Base-by-base conservation (phyloP, 2,113 vertebrate species). In the Mystacornis crossleyi region DNA sequence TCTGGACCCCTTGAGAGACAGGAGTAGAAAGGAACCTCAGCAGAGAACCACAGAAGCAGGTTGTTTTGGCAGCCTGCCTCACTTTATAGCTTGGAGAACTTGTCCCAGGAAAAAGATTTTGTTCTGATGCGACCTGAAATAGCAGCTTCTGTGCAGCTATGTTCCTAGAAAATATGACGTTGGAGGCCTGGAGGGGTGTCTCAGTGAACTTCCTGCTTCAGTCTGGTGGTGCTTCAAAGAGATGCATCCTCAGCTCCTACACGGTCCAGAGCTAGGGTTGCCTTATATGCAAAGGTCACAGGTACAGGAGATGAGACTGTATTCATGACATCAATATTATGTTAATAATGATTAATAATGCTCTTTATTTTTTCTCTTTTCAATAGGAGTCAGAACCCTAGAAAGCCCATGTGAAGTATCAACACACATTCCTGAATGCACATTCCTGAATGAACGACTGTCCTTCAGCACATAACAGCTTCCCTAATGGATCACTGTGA, bases 401-500 rank as follows among this genome's bases (percentile, higher is more conserved):
- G 94, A 64, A 94, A 66, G 54, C 55, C 73, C 38, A 14, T 62
- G 33, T 79, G 74, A 95, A 92, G 94, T 89, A 47, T 62, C 42
- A 4, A 81, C 81, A 96, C n/a, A n/a, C n/a, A n/a, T n/a, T n/a
- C n/a, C n/a, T n/a, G n/a, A n/a, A n/a, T 96, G 89, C 96, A 94
- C 96, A 91, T 95, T 78, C 34, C 91, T 82, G 84, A 84, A 95
- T 93, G 92, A 93, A 54, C 89, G 90, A 94, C 88, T 91, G 80
- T 95, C 95, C 90, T 96, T 96, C 93, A 85, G 94, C 95, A 94
- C 89, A 93, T 83, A 94, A 91, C 92, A 97, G 77, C 97, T 97
- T 96, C 92, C 92, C 95, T 93, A 93, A 95, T 94, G 93, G 97
- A 95, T 97, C 98, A 98, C 98, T 98, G 97, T 97, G 97, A 98